Conservation (phyloP, 2,113 vertebrate genomes). For the Panthera uncia region DNA sequence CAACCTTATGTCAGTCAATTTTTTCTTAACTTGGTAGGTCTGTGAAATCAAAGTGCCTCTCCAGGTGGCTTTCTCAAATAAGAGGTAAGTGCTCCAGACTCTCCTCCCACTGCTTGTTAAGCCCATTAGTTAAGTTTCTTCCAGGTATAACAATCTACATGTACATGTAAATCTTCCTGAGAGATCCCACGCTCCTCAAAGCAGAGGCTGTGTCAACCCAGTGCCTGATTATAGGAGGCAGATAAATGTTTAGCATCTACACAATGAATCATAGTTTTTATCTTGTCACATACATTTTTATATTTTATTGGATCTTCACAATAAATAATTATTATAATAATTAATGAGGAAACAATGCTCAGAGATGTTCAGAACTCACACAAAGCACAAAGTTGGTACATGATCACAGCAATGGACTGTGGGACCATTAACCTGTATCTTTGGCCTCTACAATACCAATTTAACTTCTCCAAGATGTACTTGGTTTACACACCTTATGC, state of each 20-base stretch:
- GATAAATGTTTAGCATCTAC: background rate
- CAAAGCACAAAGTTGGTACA: background rate
- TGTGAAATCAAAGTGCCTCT: background rate
- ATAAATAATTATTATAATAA: background rate
- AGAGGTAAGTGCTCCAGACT: background rate
- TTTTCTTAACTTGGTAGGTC: background rate
- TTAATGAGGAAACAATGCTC: background rate
- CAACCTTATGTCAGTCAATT: background rate
- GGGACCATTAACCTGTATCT: background rate
- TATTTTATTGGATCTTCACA: background rate
- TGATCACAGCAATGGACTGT: background rate
- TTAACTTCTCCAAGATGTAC: background rate
- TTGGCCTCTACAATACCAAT: background rate
- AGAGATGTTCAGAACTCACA: background rate
- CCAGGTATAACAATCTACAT: background rate
- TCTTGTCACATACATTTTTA: background rate
- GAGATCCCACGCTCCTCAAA: background rate
- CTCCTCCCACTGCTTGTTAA: background rate
- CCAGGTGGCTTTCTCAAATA: background rate
- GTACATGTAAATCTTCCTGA: background rate
- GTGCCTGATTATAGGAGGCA: background rate
- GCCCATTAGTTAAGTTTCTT: background rate
- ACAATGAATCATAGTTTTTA: background rate
- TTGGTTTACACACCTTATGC: background rate
- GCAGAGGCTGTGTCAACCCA: background rate